Evolutionary conservation across 2,113 vertebrate species (phyloP).

Genomic region (Sarotherodon lohbergeri): DNA sequence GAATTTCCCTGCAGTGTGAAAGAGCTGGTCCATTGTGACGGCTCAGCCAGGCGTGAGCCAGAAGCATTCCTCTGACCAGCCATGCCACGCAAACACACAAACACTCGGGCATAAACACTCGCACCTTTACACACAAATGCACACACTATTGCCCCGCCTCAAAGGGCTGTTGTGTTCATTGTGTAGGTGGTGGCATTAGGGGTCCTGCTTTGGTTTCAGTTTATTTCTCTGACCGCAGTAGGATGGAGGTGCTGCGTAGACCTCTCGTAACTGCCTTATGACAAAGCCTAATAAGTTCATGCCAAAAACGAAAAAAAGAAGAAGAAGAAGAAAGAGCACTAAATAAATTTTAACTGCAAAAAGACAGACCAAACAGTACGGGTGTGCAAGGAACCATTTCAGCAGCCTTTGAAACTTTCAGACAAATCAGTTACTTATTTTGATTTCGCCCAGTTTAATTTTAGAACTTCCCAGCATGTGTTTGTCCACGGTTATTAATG

Average conservation of each 20-base stretch:
- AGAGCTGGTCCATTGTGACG: conserved; percentile 74
- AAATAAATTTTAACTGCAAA: background rate
- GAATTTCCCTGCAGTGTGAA: conserved; percentile 76
- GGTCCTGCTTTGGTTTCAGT: conserved; percentile 13
- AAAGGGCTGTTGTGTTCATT: conserved; percentile 53
- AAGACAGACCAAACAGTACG: background rate
- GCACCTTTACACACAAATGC: conserved; percentile 33
- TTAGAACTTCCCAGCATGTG: background rate
- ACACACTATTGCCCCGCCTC: conserved; percentile 42
- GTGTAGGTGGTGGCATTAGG: background rate
- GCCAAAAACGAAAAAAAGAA: background rate
- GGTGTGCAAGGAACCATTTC: background rate
- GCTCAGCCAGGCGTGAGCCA: conserved; percentile 71
- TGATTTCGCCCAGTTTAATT: background rate
- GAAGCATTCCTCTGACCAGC: conserved; percentile 68
- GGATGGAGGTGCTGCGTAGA: background rate
- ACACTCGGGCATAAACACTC: conserved; percentile 50
- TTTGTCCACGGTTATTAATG: background rate
- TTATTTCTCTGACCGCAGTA: background rate
- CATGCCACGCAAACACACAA: conserved; percentile 67
- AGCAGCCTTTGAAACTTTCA: background rate
- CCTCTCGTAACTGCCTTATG: background rate
- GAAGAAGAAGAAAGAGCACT: background rate
- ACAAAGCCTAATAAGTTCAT: background rate
- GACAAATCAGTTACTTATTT: background rate